Percentiles rank a stretch among this genome's conserved stretches.
These are phyloP conservation scores for Gymnogyps californianus DNA, from an alignment of 2,113 vertebrate species.

Conservation along the genomic window DNA sequence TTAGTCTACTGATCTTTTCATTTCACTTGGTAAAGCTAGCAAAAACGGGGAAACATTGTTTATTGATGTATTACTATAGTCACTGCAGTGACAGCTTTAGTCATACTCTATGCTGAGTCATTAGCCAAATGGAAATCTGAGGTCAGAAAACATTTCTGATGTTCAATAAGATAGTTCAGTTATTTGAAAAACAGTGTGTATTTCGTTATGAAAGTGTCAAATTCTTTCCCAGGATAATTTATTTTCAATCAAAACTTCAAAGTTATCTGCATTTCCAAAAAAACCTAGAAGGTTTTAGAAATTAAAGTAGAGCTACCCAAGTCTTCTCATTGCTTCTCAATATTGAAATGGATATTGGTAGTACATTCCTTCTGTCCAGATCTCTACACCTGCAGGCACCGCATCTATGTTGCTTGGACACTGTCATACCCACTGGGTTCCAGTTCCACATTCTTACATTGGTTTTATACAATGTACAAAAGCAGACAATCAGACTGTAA, in stretches of 20 bases:
- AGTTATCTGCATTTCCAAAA: neutral
- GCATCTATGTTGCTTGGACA: neutral
- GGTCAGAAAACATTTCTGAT: slow-evolving; percentile 51
- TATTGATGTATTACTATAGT: slow-evolving; percentile 69
- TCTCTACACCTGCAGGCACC: neutral
- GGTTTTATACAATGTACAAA: neutral
- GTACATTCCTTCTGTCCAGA: neutral
- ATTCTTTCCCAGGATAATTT: slow-evolving; percentile 45
- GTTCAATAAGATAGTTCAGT: slow-evolving; percentile 41
- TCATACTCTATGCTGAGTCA: slow-evolving; percentile 59
- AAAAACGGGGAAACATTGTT: slow-evolving; percentile 21
- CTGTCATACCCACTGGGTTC: neutral
- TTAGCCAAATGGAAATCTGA: slow-evolving; percentile 72
- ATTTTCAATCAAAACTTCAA: slow-evolving; percentile 38
- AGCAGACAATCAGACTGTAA: neutral
- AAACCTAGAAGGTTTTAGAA: neutral
- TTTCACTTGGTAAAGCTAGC: slow-evolving; percentile 25
- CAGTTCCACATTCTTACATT: neutral
- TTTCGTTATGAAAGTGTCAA: slow-evolving; percentile 54
- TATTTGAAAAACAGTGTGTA: slow-evolving; percentile 51
- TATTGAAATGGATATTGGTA: neutral
- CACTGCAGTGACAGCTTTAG: slow-evolving; percentile 63
- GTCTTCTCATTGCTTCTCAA: neutral
- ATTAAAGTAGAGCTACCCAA: neutral
- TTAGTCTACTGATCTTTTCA: slow-evolving; percentile 20